A percentile compares a stretch with the other conserved stretches of the same genome.
Conservation (phyloP, 2,113 vertebrate genomes). For the Atherinomorus stipes region DNA sequence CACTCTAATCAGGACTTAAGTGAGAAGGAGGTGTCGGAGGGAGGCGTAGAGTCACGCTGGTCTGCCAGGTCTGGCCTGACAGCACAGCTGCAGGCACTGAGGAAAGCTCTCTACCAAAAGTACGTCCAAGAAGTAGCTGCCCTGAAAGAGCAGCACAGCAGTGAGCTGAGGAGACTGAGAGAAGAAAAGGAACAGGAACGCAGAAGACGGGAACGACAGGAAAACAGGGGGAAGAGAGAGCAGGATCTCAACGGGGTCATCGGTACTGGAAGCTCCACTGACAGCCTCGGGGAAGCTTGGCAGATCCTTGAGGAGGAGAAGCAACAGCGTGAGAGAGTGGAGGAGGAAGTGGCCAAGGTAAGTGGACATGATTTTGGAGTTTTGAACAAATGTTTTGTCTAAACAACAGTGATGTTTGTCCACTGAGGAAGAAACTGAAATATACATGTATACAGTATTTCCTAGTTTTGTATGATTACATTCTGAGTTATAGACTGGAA, state of each 20-base stretch:
- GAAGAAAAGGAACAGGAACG: slow-evolving; percentile 43
- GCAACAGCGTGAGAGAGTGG: slow-evolving; percentile 86
- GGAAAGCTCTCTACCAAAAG: slow-evolving; percentile 74
- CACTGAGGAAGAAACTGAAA: no score
- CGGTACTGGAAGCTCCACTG: slow-evolving; percentile 40
- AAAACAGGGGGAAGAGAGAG: slow-evolving; percentile 31
- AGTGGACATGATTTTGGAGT: neutral
- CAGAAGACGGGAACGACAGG: slow-evolving; percentile 26
- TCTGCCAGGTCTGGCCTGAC: slow-evolving; percentile 62
- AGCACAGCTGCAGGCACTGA: slow-evolving; percentile 76
- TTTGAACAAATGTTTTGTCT: neutral
- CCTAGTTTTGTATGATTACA: neutral
- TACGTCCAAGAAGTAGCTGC: slow-evolving; percentile 75
- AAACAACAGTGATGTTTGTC: no score
- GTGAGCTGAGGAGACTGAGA: slow-evolving; percentile 66
- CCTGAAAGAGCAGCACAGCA: slow-evolving; percentile 78
- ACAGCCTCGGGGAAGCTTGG: slow-evolving; percentile 63
- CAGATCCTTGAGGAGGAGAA: slow-evolving; percentile 73
- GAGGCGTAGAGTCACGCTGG: slow-evolving; percentile 29
- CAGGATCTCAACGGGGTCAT: slow-evolving; percentile 44
- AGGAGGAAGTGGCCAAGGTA: slow-evolving; percentile 95
- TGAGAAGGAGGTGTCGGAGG: slow-evolving; percentile 54
- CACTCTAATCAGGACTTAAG: slow-evolving; percentile 39
- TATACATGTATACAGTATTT: no score
- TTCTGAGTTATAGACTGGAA: neutral